These are phyloP conservation scores for Pherbina coryleti DNA, from an alignment of 2,888 invertebrate species.

Conservation along the genomic window DNA sequence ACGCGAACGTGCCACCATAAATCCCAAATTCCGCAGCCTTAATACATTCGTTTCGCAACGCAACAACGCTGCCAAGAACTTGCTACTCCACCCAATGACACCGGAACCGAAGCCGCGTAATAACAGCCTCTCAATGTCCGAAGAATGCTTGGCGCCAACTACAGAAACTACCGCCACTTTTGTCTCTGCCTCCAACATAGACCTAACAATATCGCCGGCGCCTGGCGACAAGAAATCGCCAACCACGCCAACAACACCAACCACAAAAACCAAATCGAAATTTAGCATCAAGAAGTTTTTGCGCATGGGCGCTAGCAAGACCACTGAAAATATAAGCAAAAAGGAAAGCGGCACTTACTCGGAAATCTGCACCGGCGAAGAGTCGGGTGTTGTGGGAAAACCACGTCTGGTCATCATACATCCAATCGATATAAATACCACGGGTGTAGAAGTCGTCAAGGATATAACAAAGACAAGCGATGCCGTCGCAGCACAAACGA, in stretches of 20 bases:
- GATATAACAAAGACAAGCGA: slow-evolving; percentile 71
- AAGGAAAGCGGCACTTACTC: slow-evolving; percentile 70
- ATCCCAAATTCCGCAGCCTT: slow-evolving; percentile 74
- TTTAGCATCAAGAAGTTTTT: slow-evolving; percentile 88
- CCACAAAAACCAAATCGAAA: slow-evolving; percentile 76
- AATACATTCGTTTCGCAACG: slow-evolving; percentile 69
- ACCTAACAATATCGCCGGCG: slow-evolving; percentile 42
- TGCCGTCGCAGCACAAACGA: slow-evolving; percentile 62
- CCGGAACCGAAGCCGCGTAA: slow-evolving; percentile 80
- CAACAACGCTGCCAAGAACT: slow-evolving; percentile 63
- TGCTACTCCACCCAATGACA: slow-evolving; percentile 65
- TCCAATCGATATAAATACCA: slow-evolving; percentile 86
- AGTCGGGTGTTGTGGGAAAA: slow-evolving; percentile 70
- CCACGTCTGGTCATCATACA: slow-evolving; percentile 88
- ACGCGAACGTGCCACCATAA: slow-evolving; percentile 77
- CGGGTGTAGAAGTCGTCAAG: slow-evolving; percentile 83
- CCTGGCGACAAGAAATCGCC: slow-evolving; percentile 51
- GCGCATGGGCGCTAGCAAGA: slow-evolving; percentile 82
- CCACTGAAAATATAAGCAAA: slow-evolving; percentile 70
- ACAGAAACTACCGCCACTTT: slow-evolving; percentile 22
- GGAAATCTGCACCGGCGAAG: slow-evolving; percentile 67
- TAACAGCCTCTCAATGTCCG: slow-evolving; percentile 76
- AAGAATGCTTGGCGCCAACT: slow-evolving; percentile 74
- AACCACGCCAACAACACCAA: slow-evolving; percentile 57
- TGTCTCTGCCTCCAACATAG: slow-evolving; percentile 41